A percentile compares a stretch with the other conserved stretches of the same genome.
These are phyloP conservation scores for Venustoraphidia nigricollis DNA, from an alignment of 2,888 invertebrate genomes.

Conservation along the genomic window DNA sequence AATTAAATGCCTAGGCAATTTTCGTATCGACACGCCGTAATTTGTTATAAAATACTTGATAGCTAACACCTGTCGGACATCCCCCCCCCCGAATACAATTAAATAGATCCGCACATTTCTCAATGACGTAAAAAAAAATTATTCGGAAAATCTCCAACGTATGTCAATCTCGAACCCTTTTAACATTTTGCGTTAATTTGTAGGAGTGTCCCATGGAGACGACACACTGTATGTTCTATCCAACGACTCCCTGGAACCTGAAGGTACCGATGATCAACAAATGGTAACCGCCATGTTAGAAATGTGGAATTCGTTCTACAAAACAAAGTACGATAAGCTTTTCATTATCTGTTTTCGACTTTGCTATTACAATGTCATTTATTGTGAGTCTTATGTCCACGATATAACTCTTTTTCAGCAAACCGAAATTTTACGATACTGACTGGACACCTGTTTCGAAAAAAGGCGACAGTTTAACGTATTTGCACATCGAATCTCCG, in stretches of 20 bases:
- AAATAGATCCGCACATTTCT: too few species aligned
- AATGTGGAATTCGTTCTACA: constrained; percentile 33
- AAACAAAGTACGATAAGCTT: constrained; percentile 32
- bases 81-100: too few species aligned
- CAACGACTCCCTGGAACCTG: constrained; percentile 16
- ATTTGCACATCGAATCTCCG: constrained; percentile 33
- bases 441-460: constrained; percentile 32
- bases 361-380: too few species aligned
- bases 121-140: not conserved
- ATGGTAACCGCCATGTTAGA: constrained; percentile 33
- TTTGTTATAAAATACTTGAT: too few species aligned
- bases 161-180: constrained; percentile 1
- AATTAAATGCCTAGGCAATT: too few species aligned
- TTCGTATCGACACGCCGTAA: too few species aligned
- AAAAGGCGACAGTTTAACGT: constrained; percentile 27
- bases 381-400: too few species aligned
- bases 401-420: constrained; percentile 18
- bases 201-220: constrained; percentile 37
- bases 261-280: constrained; percentile 26
- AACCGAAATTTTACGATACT: constrained; percentile 24
- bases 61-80: too few species aligned
- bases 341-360: not conserved
- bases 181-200: constrained; percentile 18
- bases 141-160: constrained; percentile 1
- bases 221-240: constrained; percentile 32